phyloP scores from a whole-genome alignment of 1,140 invertebrate species.

The Diabrotica virgifera region DNA sequence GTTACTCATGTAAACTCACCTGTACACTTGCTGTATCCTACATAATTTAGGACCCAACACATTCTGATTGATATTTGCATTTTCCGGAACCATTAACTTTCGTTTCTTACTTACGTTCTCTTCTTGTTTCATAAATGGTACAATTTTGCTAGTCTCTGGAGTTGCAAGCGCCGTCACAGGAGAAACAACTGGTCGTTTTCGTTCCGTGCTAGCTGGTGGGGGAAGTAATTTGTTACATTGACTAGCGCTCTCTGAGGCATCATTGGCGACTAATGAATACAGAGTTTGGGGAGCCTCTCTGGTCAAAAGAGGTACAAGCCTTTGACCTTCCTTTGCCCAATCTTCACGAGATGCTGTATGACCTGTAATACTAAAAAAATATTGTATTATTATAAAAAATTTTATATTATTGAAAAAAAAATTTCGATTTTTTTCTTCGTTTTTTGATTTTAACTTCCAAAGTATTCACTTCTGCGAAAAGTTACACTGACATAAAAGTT shows the following conservation, averaged over 20 bases:
- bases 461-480: too few species aligned
- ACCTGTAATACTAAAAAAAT: slow-evolving; percentile 66
- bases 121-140: slow-evolving; percentile 33
- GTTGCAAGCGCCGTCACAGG: slow-evolving; percentile 18
- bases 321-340: slow-evolving; percentile 83
- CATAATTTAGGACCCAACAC: slow-evolving; percentile 43
- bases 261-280: slow-evolving; percentile 81
- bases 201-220: slow-evolving; percentile 43
- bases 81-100: slow-evolving; percentile 38
- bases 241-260: slow-evolving; percentile 53
- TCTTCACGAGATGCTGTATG: slow-evolving; percentile 71
- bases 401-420: too few species aligned
- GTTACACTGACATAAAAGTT: too few species aligned
- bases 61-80: slow-evolving; percentile 40
- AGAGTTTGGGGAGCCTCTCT: slow-evolving; percentile 77
- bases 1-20: slow-evolving; percentile 35
- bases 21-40: slow-evolving; percentile 47
- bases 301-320: slow-evolving; percentile 76
- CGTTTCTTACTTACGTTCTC: slow-evolving; percentile 42
- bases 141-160: slow-evolving; percentile 30
- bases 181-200: slow-evolving; percentile 33
- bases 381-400: background rate
- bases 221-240: slow-evolving; percentile 52
- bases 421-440: too few species aligned
- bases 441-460: too few species aligned